phyloP scores from a whole-genome alignment of 1,140 invertebrate species.

The Thrips palmi region DNA sequence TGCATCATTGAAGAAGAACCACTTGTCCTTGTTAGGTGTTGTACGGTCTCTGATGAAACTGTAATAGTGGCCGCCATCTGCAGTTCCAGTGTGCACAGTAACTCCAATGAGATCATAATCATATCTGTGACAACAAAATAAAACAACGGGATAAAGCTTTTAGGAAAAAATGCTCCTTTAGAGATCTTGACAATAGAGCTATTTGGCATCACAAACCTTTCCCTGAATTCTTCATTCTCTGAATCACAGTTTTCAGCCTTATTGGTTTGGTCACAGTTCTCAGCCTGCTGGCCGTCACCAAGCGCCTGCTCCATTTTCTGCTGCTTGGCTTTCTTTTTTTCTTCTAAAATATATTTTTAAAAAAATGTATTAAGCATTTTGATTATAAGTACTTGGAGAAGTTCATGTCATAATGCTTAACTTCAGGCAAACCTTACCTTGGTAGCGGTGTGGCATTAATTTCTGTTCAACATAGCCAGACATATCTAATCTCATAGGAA shows the following conservation, averaged over 20 bases:
- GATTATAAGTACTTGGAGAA: no score
- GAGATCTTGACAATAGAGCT: slow-evolving; percentile 13
- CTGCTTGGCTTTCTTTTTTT: neutral
- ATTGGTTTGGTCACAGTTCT: neutral
- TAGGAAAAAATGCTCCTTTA: slow-evolving; percentile 35
- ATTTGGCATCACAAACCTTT: no score
- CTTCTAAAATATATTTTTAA: neutral
- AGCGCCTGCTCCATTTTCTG: neutral
- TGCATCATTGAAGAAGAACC: slow-evolving; percentile 90
- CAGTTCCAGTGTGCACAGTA: slow-evolving; percentile 90
- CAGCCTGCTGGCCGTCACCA: neutral
- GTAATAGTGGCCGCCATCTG: slow-evolving; percentile 93
- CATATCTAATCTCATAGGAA: slow-evolving; percentile 84
- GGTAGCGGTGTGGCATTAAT: slow-evolving; percentile 71
- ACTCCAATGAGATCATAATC: slow-evolving; percentile 90
- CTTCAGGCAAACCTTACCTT: slow-evolving; percentile 24
- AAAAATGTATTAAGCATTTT: neutral
- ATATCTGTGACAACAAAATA: slow-evolving; percentile 26
- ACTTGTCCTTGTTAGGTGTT: slow-evolving; percentile 56
- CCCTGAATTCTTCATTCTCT: neutral
- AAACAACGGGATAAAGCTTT: no score
- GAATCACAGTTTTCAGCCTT: neutral
- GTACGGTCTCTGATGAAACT: slow-evolving; percentile 78
- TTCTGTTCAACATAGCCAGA: slow-evolving; percentile 86
- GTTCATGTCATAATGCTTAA: slow-evolving; percentile 7